phyloP scores from a whole-genome alignment of 2,113 vertebrate species.

The Glaucidium brasilianum region DNA sequence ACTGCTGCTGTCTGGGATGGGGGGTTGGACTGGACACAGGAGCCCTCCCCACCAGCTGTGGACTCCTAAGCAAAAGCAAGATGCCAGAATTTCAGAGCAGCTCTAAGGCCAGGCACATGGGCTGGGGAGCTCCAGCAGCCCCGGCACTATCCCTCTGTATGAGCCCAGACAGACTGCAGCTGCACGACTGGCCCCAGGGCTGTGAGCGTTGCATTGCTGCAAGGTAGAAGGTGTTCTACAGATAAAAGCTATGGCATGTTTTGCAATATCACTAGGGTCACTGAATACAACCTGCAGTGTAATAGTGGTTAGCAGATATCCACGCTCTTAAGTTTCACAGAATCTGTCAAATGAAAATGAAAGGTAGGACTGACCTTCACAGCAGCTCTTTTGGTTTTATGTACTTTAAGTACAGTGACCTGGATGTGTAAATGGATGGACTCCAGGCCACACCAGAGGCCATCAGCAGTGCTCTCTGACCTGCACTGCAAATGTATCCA shows the following conservation, averaged over 20 bases:
- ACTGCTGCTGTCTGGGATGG: neutral
- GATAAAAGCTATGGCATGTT: neutral
- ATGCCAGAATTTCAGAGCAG: neutral
- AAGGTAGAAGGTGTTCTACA: neutral
- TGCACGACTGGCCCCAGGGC: fast-evolving
- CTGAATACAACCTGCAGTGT: neutral
- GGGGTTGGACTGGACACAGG: neutral
- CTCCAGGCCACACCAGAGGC: neutral
- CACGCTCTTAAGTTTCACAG: neutral
- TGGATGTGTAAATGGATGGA: neutral
- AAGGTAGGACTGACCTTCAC: neutral
- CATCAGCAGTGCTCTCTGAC: neutral
- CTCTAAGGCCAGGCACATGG: neutral
- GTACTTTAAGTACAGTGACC: neutral
- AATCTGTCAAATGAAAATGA: neutral
- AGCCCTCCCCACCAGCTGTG: neutral
- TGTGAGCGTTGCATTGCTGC: neutral
- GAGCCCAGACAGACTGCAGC: neutral
- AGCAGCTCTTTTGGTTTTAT: neutral
- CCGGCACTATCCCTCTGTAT: neutral
- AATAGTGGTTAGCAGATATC: neutral
- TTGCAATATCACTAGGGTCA: neutral
- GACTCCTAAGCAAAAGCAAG: neutral
- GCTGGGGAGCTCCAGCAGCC: neutral
- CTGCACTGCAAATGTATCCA: neutral